Conservation (phyloP, 2,113 vertebrate genomes). For the Dicerorhinus sumatrensis region DNA sequence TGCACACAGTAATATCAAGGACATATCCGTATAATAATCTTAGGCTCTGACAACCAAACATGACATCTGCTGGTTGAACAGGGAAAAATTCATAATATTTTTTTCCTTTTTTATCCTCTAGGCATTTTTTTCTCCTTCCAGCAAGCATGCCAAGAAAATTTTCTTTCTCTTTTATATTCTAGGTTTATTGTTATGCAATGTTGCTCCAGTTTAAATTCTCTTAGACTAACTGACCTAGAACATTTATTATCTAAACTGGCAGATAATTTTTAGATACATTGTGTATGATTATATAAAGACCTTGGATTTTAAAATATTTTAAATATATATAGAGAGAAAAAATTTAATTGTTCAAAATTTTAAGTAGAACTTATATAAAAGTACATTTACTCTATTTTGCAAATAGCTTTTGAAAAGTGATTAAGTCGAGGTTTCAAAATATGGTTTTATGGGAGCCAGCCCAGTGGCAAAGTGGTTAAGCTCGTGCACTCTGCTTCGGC, state of each 20-base stretch:
- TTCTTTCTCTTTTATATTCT: constrained; percentile 8
- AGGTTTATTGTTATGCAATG: constrained; percentile 53
- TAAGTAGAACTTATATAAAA: not conserved
- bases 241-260: constrained; percentile 34
- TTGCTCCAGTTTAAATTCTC: constrained; percentile 53
- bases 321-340: not conserved
- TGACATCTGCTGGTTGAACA: constrained; percentile 82
- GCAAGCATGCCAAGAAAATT: not conserved
- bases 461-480: too few relatives aligned
- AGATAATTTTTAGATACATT: constrained; percentile 14
- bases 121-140: not conserved
- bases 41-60: constrained; percentile 53
- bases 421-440: not conserved
- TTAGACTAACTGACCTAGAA: constrained; percentile 46
- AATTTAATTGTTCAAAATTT: not conserved
- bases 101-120: not conserved
- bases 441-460: not conserved
- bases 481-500: too few relatives aligned
- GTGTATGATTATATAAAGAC: not conserved
- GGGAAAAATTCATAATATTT: not conserved
- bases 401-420: not conserved
- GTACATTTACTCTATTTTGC: not conserved
- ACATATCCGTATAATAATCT: not conserved
- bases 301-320: not conserved
- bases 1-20: not conserved